Percentiles rank a stretch among this genome's conserved stretches.
These are phyloP conservation scores for Mesocentrotus franciscanus DNA, from an alignment of 53 echinoderm and acorn worm species.

Conservation along the genomic window DNA sequence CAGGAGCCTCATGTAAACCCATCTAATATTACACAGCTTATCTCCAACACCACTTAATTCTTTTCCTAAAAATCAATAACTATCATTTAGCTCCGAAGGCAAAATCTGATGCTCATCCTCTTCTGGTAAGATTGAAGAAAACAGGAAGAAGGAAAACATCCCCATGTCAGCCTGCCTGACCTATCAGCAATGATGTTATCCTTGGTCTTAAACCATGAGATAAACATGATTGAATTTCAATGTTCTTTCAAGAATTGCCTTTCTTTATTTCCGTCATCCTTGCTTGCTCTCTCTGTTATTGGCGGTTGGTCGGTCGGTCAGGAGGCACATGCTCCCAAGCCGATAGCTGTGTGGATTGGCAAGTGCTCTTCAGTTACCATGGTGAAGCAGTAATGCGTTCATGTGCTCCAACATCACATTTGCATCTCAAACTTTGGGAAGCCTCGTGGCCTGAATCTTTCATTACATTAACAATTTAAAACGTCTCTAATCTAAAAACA, in stretches of 20 bases:
- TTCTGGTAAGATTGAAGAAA: neutral
- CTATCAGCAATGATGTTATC: slow-evolving; percentile 1
- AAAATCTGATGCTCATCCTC: neutral
- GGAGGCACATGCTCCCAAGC: slow-evolving; percentile 39
- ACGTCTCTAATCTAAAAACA: neutral
- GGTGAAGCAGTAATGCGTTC: slow-evolving; percentile 8
- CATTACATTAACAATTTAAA: neutral
- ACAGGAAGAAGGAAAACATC: slow-evolving; percentile 13
- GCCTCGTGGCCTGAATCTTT: neutral
- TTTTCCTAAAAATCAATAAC: neutral
- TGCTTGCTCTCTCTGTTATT: slow-evolving; percentile 20
- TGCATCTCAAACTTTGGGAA: neutral
- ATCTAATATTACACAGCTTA: neutral
- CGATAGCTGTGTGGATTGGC: slow-evolving; percentile 36
- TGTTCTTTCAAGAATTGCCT: slow-evolving; percentile 15
- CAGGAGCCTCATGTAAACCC: neutral
- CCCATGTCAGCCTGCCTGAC: neutral
- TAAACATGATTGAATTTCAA: slow-evolving; percentile 40
- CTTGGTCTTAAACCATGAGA: slow-evolving; percentile 30
- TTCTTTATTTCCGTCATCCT: neutral
- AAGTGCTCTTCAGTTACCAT: slow-evolving; percentile 26
- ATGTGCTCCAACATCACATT: neutral
- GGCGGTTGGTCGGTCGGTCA: neutral
- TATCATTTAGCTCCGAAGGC: neutral
- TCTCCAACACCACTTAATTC: neutral